Conservation (phyloP, 2,113 vertebrate genomes). For the Aegithalos caudatus region DNA sequence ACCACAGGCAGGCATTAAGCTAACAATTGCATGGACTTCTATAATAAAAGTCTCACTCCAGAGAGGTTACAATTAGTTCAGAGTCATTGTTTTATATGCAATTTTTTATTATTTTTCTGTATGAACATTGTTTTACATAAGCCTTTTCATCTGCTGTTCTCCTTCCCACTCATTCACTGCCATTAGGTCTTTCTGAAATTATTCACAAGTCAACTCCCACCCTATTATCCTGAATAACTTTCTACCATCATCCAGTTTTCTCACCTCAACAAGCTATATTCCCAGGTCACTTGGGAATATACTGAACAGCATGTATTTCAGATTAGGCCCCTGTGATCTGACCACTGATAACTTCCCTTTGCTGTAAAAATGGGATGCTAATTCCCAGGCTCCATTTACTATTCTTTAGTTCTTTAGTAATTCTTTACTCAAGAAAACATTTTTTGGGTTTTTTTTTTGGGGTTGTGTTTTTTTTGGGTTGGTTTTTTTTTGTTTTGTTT, state of each 20-base stretch:
- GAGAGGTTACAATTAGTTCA: not conserved
- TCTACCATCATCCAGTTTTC: not conserved
- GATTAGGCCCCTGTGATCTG: not conserved
- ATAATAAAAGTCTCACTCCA: not conserved
- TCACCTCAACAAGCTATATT: not conserved
- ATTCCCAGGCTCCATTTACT: not conserved
- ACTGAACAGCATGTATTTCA: accelerated
- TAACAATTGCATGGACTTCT: not conserved
- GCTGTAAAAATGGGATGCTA: not conserved
- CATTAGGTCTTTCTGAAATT: not conserved
- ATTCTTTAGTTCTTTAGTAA: not conserved
- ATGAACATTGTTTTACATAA: not conserved
- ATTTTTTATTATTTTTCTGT: not conserved
- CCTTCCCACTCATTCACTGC: not conserved
- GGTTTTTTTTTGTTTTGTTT: not conserved
- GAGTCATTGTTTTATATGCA: not conserved
- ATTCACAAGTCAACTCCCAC: not conserved
- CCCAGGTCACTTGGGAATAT: not conserved
- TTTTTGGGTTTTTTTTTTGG: too few species aligned
- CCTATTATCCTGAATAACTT: not conserved
- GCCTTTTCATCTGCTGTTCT: not conserved
- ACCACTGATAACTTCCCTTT: not conserved
- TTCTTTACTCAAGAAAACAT: not conserved
- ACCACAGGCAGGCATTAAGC: not conserved
- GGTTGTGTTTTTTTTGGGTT: too few species aligned